phyloP scores from a whole-genome alignment of 1,140 invertebrate species.

The Polypedilum vanderplanki region DNA sequence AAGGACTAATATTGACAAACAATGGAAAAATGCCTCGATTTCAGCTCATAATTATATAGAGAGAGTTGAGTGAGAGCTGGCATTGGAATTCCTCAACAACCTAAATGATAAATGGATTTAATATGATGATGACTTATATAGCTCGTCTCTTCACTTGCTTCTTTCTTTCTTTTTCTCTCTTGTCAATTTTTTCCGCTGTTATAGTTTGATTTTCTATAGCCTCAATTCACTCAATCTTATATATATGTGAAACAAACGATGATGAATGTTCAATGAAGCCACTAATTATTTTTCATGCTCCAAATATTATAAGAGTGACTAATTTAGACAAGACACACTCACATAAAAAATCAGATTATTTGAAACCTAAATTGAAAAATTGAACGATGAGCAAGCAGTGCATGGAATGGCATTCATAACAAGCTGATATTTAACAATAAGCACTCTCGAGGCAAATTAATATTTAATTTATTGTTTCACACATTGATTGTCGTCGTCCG shows the following conservation, averaged over 20 bases:
- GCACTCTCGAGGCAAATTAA: neutral
- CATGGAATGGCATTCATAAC: neutral
- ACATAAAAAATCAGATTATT: too few species aligned
- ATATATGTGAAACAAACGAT: neutral
- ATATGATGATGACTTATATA: neutral
- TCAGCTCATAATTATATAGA: constrained; percentile 22
- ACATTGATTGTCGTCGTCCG: constrained; percentile 8
- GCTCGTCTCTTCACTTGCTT: neutral
- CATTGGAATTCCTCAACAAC: constrained; percentile 22
- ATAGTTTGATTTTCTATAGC: constrained; percentile 7
- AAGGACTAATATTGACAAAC: constrained; percentile 27
- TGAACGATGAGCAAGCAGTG: constrained; percentile 2
- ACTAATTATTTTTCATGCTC: constrained; percentile 27
- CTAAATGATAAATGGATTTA: constrained; percentile 28
- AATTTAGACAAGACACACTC: too few species aligned
- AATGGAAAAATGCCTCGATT: neutral
- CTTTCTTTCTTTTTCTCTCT: neutral
- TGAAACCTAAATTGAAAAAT: neutral
- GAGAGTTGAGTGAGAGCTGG: too few species aligned
- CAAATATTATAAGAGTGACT: constrained; percentile 7
- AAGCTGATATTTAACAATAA: neutral
- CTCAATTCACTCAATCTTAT: neutral
- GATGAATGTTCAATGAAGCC: constrained; percentile 27
- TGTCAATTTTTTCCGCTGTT: constrained; percentile 17
- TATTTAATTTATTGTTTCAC: constrained; percentile 28